These are phyloP conservation scores for Gila orcuttii DNA, from an alignment of 2,113 vertebrate genomes.

Conservation along the genomic window DNA sequence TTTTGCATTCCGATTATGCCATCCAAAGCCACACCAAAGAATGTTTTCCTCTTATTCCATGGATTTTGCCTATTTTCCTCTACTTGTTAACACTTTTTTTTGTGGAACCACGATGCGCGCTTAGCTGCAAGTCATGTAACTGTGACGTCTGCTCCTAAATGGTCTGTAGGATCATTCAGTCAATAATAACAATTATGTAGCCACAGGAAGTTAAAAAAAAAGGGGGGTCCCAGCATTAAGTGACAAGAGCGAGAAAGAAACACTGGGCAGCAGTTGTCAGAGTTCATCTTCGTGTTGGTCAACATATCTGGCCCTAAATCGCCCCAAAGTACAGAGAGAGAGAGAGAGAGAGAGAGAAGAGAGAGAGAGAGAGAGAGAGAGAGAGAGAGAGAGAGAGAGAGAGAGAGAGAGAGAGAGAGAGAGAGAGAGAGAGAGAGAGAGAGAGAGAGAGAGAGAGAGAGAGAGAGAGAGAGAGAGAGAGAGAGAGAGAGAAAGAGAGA, in stretches of 20 bases:
- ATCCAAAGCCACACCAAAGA: too few species aligned
- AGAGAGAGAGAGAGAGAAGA: neutral
- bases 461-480: neutral
- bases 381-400: too few species aligned
- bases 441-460: neutral
- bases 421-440: neutral
- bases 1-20: too few species aligned
- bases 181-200: conserved; percentile 2
- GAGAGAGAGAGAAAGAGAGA: too few species aligned
- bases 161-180: too few species aligned
- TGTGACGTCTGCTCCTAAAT: too few species aligned
- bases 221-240: conserved; percentile 7
- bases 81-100: too few species aligned
- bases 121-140: too few species aligned
- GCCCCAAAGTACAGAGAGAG: conserved; percentile 48
- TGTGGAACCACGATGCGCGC: too few species aligned
- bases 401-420: too few species aligned
- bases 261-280: conserved; percentile 67
- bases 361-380: conserved; percentile 19
- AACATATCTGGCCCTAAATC: conserved; percentile 64
- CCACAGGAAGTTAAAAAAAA: conserved; percentile 46
- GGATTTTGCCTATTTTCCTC: too few species aligned
- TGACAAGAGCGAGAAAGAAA: conserved; percentile 40
- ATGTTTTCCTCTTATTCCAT: too few species aligned
- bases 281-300: conserved; percentile 67